Base-by-base conservation (phyloP, 2,888 invertebrate genomes). In the Xestia xanthographa region DNA sequence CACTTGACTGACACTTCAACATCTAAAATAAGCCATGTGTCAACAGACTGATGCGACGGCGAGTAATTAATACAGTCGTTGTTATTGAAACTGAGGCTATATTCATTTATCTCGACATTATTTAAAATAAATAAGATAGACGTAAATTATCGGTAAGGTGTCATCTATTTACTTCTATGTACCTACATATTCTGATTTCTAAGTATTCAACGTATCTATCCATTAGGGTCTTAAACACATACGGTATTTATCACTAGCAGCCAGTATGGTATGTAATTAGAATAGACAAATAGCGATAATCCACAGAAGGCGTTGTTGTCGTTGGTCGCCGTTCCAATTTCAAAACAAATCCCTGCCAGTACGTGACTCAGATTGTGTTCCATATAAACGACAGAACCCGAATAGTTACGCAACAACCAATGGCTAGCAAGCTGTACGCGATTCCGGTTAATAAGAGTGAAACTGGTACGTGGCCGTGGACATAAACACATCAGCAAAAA, bases 321-420 rank as follows among this genome's bases (percentile, higher is more conserved):
- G 93, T 91, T 92, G 92, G 89, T 89, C 89, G 90, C 93, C 93
- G 95, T 93, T 95, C 95, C 93, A 95, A 94, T 96, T 96, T 96
- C 96, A 95, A 95, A 96, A 96, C 96, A 96, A 96, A 95, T 95
- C 95, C 94, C 94, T 92, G 91, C 93, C 91, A 91, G 93, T 95
- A 95, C 95, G 95, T 96, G 96, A 96, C 94, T 96, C 96, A 96
- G 95, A 94, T 95, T 94, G 93, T 95, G 94, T 94, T 94, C 91
- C 89, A 90, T 90, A 90, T 91, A 91, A 93, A 93, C 93, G 92
- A 93, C 93, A 92, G 91, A 95, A 94, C 92, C 93, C 92, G 93
- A 93, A 92, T 91, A 88, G 79, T 86, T 86, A 87, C 85, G 87
- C 87, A 88, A 86, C 84, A 76, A 77, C 85, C 85, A 87, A 86